Conservation (phyloP, 2,113 vertebrate species). For the Cololabis saira region DNA sequence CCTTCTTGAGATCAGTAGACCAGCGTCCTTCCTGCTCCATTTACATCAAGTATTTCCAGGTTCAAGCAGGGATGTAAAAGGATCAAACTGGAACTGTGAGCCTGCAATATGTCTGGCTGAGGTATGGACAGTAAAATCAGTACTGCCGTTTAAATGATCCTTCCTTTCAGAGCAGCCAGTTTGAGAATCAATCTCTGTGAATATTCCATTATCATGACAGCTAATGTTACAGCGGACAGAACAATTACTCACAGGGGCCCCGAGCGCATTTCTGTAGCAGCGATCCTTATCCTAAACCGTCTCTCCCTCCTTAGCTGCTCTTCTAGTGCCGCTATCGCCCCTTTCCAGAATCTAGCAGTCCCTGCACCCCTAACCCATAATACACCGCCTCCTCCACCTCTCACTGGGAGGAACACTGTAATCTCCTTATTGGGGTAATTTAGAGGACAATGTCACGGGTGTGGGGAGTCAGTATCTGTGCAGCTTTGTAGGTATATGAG, state of each 20-base stretch:
- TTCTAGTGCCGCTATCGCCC: constrained; percentile 76
- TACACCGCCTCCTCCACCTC: constrained; percentile 38
- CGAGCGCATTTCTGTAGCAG: constrained; percentile 77
- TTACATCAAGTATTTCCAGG: background rate
- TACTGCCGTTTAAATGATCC: constrained; percentile 67
- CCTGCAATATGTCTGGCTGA: constrained; percentile 28
- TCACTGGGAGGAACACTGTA: constrained; percentile 73
- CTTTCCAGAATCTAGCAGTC: constrained; percentile 76
- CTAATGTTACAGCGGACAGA: constrained; percentile 80
- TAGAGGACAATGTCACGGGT: constrained; percentile 83
- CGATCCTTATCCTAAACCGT: constrained; percentile 82
- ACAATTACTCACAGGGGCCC: constrained; percentile 79
- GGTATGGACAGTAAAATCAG: constrained; percentile 43
- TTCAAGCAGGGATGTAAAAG: background rate
- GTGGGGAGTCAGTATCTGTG: constrained; percentile 47
- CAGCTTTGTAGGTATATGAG: constrained; percentile 25
- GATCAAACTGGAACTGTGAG: constrained; percentile 8
- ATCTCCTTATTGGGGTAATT: constrained; percentile 88
- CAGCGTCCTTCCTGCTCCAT: background rate
- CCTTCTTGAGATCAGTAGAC: background rate
- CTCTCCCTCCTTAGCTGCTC: constrained; percentile 63
- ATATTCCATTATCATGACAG: constrained; percentile 79
- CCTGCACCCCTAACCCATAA: background rate
- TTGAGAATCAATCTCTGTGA: constrained; percentile 77
- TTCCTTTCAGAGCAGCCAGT: constrained; percentile 56